Percentiles rank a stretch among this genome's conserved stretches.
phyloP scores from a whole-genome alignment of 2,888 invertebrate species.

The Cyclophora albipunctata region DNA sequence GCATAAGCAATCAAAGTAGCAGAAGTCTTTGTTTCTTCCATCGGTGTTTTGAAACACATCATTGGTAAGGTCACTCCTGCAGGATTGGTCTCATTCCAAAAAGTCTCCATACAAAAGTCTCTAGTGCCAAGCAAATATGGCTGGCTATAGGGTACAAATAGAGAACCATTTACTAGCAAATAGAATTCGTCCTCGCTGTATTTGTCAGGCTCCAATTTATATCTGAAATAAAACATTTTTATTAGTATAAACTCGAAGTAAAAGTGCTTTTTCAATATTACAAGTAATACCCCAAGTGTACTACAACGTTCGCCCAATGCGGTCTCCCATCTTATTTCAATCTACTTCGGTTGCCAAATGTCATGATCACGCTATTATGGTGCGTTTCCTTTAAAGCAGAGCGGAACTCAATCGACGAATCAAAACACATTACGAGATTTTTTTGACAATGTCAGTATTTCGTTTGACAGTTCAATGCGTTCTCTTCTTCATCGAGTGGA shows the following conservation, averaged over 20 bases:
- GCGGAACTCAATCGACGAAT: no score
- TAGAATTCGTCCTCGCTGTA: constrained; percentile 71
- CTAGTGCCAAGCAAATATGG: constrained; percentile 64
- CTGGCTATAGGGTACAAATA: constrained; percentile 66
- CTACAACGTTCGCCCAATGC: no score
- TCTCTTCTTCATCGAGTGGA: no score
- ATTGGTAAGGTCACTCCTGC: constrained; percentile 69
- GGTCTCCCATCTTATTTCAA: no score
- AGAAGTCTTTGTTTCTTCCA: constrained; percentile 50
- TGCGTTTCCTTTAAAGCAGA: no score
- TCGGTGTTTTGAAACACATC: constrained; percentile 63
- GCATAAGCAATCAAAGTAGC: constrained; percentile 55
- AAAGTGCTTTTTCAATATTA: background rate
- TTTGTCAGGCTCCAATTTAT: constrained; percentile 67
- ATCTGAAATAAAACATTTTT: constrained; percentile 46
- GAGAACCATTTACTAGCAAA: constrained; percentile 74
- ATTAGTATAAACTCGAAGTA: background rate
- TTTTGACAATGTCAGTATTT: no score
- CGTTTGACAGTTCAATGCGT: no score
- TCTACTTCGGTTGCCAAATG: background rate
- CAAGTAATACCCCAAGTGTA: no score
- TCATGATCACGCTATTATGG: no score
- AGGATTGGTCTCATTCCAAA: constrained; percentile 59
- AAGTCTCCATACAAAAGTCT: constrained; percentile 78
- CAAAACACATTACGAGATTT: no score